Conservation (phyloP, 37 sponge, comb jelly and placozoan species). For the Haliclona indistincta region DNA sequence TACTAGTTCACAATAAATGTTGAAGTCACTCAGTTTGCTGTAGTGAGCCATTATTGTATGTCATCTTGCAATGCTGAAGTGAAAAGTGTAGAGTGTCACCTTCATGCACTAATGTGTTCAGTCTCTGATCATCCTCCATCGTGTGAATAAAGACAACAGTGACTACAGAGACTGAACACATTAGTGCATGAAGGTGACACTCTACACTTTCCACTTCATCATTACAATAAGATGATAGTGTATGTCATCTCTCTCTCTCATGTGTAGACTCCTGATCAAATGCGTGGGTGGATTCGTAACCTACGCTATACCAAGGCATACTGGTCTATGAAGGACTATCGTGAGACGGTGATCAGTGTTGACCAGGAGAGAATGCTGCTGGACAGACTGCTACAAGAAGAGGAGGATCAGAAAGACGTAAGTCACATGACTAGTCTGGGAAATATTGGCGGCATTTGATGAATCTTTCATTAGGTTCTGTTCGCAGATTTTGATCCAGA, state of each 20-base stretch:
- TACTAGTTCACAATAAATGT: too few species aligned
- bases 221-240: not conserved
- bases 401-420: constrained; percentile 44
- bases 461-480: not conserved
- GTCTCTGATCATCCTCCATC: too few species aligned
- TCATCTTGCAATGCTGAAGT: too few species aligned
- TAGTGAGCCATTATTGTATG: too few species aligned
- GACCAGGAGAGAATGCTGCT: constrained; percentile 69
- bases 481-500: not conserved
- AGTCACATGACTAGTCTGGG: not conserved
- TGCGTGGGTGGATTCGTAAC: constrained; percentile 60
- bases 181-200: too few species aligned
- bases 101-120: too few species aligned
- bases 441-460: not conserved
- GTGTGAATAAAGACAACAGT: too few species aligned
- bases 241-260: not conserved
- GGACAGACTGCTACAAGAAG: constrained; percentile 40
- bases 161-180: too few species aligned
- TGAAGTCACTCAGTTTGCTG: too few species aligned
- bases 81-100: too few species aligned
- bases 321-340: constrained; percentile 64
- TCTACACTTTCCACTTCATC: not conserved
- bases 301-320: constrained; percentile 73
- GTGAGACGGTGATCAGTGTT: constrained; percentile 66
- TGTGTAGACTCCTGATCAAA: constrained; percentile 48